Evolutionary conservation across 2,797 vertebrate species (phyloP).

Genomic region (Myripristis murdjan): DNA sequence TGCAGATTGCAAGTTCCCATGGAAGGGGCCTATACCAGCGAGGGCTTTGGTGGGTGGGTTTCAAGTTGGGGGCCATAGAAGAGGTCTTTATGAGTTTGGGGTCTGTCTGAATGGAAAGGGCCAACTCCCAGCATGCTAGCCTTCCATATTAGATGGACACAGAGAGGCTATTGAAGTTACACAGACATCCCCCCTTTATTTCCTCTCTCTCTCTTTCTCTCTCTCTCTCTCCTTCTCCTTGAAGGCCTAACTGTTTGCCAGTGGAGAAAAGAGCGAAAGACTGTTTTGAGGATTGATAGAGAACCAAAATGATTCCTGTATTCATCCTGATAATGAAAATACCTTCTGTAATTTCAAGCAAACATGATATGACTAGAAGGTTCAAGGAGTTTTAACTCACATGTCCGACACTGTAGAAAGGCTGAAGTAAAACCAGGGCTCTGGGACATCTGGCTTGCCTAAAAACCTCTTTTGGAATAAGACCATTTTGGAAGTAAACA

Average conservation of each 20-base stretch:
- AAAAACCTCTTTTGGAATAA: background rate
- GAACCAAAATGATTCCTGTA: conserved; percentile 54
- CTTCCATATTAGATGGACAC: conserved; percentile 84
- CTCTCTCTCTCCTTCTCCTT: conserved; percentile 47
- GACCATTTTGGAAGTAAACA: background rate
- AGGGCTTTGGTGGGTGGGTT: conserved; percentile 81
- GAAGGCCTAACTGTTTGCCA: conserved; percentile 68
- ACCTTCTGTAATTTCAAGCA: conserved; percentile 48
- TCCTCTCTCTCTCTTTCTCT: conserved; percentile 60
- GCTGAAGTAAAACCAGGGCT: background rate
- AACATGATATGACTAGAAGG: conserved; percentile 34
- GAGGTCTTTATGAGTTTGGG: conserved; percentile 85
- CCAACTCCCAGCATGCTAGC: conserved; percentile 86
- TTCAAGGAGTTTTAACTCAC: conserved; percentile 22
- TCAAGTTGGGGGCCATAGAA: conserved; percentile 83
- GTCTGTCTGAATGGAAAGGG: conserved; percentile 84
- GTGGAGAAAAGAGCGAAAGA: conserved; percentile 65
- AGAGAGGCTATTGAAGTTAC: conserved; percentile 85
- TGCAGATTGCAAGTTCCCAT: conserved; percentile 87
- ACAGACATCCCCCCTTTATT: conserved; percentile 79
- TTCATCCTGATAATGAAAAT: conserved; percentile 66
- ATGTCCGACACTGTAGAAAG: no score
- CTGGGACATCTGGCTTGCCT: background rate
- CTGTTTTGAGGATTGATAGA: conserved; percentile 42
- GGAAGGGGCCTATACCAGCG: conserved; percentile 76